A percentile compares a stretch with the other conserved stretches of the same genome.
phyloP scores from a whole-genome alignment of 2,888 invertebrate genomes.

The Heteropelma amictum region DNA sequence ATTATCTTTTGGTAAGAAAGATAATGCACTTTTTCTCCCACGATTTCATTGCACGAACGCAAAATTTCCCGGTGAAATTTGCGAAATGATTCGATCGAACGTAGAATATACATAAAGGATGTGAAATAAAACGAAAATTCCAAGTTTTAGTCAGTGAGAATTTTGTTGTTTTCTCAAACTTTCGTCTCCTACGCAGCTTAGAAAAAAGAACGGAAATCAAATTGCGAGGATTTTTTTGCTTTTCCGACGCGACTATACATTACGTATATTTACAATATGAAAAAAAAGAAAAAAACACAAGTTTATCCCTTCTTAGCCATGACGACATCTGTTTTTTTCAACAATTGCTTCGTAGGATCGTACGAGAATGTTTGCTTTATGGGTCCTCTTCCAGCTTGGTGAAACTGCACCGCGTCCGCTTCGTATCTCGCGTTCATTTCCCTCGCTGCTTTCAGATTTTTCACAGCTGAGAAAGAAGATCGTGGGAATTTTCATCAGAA shows the following conservation, averaged over 20 bases:
- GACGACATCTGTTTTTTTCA: constrained; percentile 73
- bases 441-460: constrained; percentile 88
- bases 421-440: constrained; percentile 88
- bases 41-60: no score
- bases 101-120: no score
- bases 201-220: constrained; percentile 18
- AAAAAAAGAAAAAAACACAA: not conserved
- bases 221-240: no score
- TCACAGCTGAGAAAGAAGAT: constrained; percentile 82
- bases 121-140: no score
- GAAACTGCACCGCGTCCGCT: constrained; percentile 88
- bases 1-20: not conserved
- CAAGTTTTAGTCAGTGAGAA: no score
- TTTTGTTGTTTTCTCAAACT: no score
- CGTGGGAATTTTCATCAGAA: not conserved
- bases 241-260: no score
- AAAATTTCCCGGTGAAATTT: no score
- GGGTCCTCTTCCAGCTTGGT: constrained; percentile 91
- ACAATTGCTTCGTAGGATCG: constrained; percentile 85
- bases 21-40: not conserved
- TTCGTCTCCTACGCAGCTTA: constrained; percentile 20
- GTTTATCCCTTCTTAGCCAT: constrained; percentile 81
- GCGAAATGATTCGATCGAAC: no score
- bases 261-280: constrained; percentile 36
- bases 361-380: constrained; percentile 91